Conservation (phyloP, 2,888 invertebrate species). For the Mythimna vitellina region DNA sequence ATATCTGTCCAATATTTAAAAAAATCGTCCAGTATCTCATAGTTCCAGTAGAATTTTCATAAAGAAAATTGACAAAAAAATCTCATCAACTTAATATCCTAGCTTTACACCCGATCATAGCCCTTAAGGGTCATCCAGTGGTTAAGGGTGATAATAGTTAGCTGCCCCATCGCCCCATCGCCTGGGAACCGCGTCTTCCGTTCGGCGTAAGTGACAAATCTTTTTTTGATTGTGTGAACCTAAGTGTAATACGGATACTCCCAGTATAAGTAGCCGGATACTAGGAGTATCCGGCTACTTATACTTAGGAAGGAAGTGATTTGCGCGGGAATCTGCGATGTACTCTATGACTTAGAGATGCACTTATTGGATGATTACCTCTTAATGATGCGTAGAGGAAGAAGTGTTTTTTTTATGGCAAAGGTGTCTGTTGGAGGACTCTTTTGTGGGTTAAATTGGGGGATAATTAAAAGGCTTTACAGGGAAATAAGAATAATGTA, state of each 20-base stretch:
- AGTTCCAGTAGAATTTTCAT: background rate
- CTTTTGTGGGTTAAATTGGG: background rate
- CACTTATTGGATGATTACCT: slow-evolving; percentile 49
- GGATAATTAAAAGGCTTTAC: background rate
- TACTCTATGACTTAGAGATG: slow-evolving; percentile 27
- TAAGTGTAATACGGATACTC: slow-evolving; percentile 73
- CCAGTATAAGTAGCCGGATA: slow-evolving; percentile 1
- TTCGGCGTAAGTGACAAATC: slow-evolving; percentile 85
- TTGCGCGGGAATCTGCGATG: slow-evolving; percentile 56
- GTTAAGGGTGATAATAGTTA: slow-evolving; percentile 84
- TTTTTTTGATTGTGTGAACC: slow-evolving; percentile 90
- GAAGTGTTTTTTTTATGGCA: background rate
- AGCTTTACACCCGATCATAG: slow-evolving; percentile 48
- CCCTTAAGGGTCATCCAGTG: slow-evolving; percentile 80
- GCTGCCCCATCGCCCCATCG: slow-evolving; percentile 74
- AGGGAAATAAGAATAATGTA: background rate
- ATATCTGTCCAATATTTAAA: background rate
- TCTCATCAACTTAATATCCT: background rate
- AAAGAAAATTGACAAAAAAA: background rate
- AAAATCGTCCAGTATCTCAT: too few species aligned
- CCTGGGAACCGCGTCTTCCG: slow-evolving; percentile 85
- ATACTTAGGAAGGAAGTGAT: slow-evolving; percentile 65
- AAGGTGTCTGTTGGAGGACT: background rate
- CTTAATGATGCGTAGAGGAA: slow-evolving; percentile 24
- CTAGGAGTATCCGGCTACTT: slow-evolving; percentile 65